Percentiles rank a stretch among this genome's conserved stretches.
Evolutionary conservation across 2,888 invertebrate genomes (phyloP).

Genomic region (Agrotis puta): DNA sequence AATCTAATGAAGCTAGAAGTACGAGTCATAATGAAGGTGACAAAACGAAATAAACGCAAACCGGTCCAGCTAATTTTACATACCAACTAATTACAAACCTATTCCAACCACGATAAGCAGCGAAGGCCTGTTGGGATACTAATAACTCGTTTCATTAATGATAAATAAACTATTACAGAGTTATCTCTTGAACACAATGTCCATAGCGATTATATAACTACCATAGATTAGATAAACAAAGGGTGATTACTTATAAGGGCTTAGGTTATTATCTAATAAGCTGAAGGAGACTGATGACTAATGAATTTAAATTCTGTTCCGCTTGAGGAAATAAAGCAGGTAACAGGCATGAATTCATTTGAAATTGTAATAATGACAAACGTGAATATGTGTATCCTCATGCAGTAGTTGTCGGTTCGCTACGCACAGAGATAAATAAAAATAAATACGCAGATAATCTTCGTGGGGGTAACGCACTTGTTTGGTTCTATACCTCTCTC

Average conservation of each 20-base stretch:
- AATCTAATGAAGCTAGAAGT: conserved; percentile 8
- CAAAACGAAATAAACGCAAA: conserved; percentile 44
- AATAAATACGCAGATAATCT: conserved; percentile 85
- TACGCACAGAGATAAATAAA: conserved; percentile 79
- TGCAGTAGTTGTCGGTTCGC: conserved; percentile 62
- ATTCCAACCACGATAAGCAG: conserved; percentile 63
- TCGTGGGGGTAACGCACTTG: conserved; percentile 90
- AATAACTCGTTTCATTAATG: conserved; percentile 54
- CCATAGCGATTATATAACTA: conserved; percentile 19
- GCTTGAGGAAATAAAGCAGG: conserved; percentile 40
- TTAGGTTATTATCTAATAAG: conserved; percentile 13
- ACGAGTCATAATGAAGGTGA: conserved; percentile 29
- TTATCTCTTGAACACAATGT: conserved; percentile 28
- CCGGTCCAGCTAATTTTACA: conserved; percentile 67
- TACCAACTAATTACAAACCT: conserved; percentile 68
- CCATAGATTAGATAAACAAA: conserved; percentile 13
- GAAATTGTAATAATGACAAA: conserved; percentile 30
- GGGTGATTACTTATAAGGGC: conserved; percentile 11
- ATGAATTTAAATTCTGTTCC: conserved; percentile 37
- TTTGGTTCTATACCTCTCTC: conserved; percentile 82
- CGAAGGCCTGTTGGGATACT: conserved; percentile 51
- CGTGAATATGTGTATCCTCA: conserved; percentile 39
- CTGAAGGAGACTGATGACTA: conserved; percentile 24
- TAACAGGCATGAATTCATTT: conserved; percentile 27
- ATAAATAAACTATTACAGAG: conserved; percentile 47